A percentile compares a stretch with the other conserved stretches of the same genome.
Conservation (phyloP, 2,113 vertebrate genomes). For the Chamaea fasciata region DNA sequence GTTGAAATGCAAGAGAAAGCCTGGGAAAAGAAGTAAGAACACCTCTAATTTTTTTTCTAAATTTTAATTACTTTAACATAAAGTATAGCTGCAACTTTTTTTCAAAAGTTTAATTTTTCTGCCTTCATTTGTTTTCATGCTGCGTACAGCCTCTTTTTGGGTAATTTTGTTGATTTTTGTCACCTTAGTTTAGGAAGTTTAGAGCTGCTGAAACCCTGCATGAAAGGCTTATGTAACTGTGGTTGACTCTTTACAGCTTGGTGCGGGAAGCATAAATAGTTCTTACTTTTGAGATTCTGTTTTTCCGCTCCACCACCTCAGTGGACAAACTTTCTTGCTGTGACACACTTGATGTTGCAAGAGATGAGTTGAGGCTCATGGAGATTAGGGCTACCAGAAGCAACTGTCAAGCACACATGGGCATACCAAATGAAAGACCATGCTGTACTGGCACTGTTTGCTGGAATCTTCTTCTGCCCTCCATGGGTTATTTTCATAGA, state of each 20-base stretch:
- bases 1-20: background rate
- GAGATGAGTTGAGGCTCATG: background rate
- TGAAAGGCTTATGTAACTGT: background rate
- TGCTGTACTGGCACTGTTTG: background rate
- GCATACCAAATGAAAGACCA: background rate
- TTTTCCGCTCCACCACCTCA: background rate
- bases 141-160: background rate
- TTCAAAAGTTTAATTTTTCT: background rate
- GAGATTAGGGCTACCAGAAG: background rate
- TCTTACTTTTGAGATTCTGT: background rate
- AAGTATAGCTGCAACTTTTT: background rate
- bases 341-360: background rate
- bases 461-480: background rate
- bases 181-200: background rate
- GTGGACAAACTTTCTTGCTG: background rate
- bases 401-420: fast-evolving
- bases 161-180: background rate
- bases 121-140: background rate
- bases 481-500: background rate
- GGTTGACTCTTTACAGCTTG: background rate
- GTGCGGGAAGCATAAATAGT: background rate
- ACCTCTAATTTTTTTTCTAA: background rate
- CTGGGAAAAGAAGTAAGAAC: background rate
- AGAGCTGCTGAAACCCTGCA: background rate
- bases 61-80: background rate